Conservation (phyloP, 2,797 vertebrate genomes). For the Steatocranus sp. region DNA sequence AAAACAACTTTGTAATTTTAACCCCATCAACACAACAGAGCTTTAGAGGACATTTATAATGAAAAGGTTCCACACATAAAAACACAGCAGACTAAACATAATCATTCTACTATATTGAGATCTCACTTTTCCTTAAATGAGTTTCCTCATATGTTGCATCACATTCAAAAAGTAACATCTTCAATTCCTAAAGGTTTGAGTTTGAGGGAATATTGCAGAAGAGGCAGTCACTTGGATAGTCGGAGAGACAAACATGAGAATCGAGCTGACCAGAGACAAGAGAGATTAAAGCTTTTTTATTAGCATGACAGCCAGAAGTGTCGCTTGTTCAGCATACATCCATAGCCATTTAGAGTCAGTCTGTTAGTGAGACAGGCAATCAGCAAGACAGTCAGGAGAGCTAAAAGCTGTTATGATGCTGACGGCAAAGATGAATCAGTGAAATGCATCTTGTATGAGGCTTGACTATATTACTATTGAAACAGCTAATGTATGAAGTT, state of each 20-base stretch:
- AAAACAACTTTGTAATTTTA: neutral
- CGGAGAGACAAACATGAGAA: neutral
- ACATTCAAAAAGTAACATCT: neutral
- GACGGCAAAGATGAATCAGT: constrained; percentile 20
- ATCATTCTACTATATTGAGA: neutral
- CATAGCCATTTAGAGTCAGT: constrained; percentile 1
- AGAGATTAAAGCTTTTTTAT: constrained; percentile 28
- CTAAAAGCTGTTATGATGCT: constrained; percentile 33
- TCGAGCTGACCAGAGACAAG: neutral
- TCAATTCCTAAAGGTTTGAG: neutral
- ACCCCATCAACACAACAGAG: neutral
- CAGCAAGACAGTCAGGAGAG: neutral
- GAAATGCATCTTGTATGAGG: constrained; percentile 2
- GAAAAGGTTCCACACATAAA: neutral
- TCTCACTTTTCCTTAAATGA: neutral
- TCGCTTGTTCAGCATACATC: neutral
- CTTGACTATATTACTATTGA: neutral
- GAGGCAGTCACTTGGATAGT: neutral
- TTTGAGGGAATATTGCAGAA: neutral
- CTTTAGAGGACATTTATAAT: neutral
- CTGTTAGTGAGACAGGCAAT: neutral
- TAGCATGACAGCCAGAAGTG: constrained; percentile 1
- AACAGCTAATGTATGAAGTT: neutral
- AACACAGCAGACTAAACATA: neutral
- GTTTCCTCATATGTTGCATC: neutral